A percentile compares a stretch with the other conserved stretches of the same genome.
phyloP scores from a whole-genome alignment of 2,113 vertebrate species.

The Hippopotamus amphibius region DNA sequence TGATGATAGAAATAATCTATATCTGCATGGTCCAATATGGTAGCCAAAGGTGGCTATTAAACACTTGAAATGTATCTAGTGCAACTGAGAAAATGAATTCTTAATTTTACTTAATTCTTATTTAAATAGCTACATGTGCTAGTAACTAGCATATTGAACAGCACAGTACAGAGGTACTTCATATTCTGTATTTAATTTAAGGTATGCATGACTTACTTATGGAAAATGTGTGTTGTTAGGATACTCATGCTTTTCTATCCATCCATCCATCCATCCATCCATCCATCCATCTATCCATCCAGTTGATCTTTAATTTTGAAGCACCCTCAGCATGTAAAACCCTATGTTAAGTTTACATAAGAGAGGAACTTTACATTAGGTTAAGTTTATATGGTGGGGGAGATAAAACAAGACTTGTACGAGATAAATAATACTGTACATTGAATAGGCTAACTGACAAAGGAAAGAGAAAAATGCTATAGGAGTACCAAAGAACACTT shows the following conservation, averaged over 20 bases:
- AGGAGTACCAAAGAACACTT: not conserved
- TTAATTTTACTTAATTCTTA: slow-evolving; percentile 21
- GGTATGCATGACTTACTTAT: not conserved
- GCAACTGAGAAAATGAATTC: not conserved
- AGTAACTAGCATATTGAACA: not conserved
- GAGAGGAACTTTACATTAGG: not conserved
- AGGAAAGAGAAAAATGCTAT: not conserved
- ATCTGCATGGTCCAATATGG: not conserved
- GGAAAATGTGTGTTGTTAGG: not conserved
- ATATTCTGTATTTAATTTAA: not conserved
- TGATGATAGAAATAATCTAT: not conserved
- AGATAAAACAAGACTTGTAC: not conserved
- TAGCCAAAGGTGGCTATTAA: not conserved
- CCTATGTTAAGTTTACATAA: not conserved
- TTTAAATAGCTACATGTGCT: not conserved
- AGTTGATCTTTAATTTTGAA: not conserved
- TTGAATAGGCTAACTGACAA: not conserved
- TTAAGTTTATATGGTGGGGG: not conserved
- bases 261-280: not conserved
- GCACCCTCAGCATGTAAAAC: not conserved
- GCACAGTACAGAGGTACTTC: not conserved
- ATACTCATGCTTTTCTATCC: not conserved
- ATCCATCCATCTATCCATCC: not conserved
- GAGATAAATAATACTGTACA: not conserved
- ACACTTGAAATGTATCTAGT: not conserved